Conservation (phyloP, 2,797 vertebrate species). For the Pangasius macronema region DNA sequence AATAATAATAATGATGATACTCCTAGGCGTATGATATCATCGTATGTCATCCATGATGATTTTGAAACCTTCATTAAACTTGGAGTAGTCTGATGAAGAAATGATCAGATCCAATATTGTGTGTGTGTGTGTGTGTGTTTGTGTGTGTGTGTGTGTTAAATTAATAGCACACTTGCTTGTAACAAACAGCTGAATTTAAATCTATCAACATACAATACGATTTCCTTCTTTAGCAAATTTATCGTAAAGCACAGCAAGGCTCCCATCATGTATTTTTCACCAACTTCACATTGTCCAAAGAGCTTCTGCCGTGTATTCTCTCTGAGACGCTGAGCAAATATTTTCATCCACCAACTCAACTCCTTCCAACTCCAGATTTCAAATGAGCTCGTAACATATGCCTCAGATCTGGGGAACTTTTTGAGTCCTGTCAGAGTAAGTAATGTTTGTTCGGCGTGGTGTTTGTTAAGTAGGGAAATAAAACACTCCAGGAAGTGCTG, state of each 20-base stretch:
- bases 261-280: background rate
- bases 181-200: background rate
- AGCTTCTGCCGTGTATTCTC: background rate
- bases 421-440: background rate
- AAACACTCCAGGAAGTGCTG: background rate
- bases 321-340: background rate
- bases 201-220: background rate
- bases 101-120: background rate
- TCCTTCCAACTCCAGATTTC: background rate
- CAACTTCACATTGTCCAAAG: background rate
- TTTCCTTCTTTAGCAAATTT: background rate
- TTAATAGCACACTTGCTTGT: background rate
- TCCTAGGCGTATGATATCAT: background rate
- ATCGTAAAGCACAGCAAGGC: background rate
- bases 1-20: background rate
- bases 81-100: background rate
- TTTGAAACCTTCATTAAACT: background rate
- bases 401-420: background rate
- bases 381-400: background rate
- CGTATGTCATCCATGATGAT: background rate
- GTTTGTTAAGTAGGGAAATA: background rate
- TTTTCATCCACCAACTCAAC: background rate
- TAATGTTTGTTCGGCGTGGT: background rate
- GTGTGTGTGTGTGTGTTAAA: background rate
- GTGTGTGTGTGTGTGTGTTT: background rate